phyloP scores from a whole-genome alignment of 2,888 invertebrate genomes.

The Cephus runcator region DNA sequence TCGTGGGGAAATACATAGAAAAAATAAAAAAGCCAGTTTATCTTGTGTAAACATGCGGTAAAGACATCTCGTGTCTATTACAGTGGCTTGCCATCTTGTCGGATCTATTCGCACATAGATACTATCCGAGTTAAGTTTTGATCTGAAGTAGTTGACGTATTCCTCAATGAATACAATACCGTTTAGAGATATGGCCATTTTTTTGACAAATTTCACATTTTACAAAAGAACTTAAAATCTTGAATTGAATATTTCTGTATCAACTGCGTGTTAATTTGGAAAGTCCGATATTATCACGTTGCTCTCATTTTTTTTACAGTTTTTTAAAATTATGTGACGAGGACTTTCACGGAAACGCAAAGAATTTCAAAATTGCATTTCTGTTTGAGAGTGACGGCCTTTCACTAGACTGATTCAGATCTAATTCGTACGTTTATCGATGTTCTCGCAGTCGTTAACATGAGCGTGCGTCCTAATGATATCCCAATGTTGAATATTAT shows the following conservation, averaged over 20 bases:
- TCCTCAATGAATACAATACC: neutral
- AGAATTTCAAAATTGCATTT: constrained; percentile 4
- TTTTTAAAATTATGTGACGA: neutral
- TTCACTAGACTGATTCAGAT: constrained; percentile 22
- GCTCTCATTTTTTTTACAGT: neutral
- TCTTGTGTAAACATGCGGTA: neutral
- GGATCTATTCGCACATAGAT: neutral
- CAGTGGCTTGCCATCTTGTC: neutral
- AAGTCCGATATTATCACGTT: neutral
- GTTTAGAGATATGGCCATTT: neutral
- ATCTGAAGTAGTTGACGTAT: neutral
- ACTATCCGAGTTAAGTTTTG: neutral
- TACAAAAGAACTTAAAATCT: neutral
- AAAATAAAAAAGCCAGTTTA: neutral
- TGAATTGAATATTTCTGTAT: neutral
- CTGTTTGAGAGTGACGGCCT: neutral
- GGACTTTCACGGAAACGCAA: neutral
- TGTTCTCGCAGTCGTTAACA: constrained; percentile 9
- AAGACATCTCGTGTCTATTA: neutral
- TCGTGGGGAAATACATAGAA: neutral
- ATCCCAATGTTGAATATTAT: constrained; percentile 1
- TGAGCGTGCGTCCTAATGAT: neutral
- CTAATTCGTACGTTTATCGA: constrained; percentile 7
- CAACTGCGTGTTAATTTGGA: neutral
- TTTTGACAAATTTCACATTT: neutral